These are phyloP conservation scores for Bergia sp. DNA, from an alignment of 92 coral and sea anemone species.

Conservation along the genomic window DNA sequence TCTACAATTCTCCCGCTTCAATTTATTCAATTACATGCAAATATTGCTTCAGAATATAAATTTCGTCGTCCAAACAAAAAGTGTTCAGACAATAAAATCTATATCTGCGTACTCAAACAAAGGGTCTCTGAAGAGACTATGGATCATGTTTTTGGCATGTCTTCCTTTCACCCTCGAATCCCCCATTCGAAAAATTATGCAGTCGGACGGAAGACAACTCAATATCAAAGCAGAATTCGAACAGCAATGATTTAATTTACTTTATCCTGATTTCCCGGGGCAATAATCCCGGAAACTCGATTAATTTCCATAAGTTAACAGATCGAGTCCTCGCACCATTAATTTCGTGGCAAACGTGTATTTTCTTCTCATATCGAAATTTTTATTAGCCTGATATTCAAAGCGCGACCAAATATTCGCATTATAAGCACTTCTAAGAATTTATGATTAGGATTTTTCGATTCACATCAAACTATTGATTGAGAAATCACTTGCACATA, in stretches of 20 bases:
- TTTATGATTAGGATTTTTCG: neutral
- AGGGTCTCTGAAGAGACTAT: slow-evolving; percentile 15
- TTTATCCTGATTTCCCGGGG: neutral
- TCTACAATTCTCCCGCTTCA: neutral
- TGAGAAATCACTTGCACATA: slow-evolving; percentile 1
- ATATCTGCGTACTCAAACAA: neutral
- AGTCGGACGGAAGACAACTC: slow-evolving; percentile 22
- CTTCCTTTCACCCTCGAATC: slow-evolving; percentile 5
- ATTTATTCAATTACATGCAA: slow-evolving; percentile 27
- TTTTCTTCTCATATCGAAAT: neutral
- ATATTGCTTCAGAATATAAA: slow-evolving; percentile 18
- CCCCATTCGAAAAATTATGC: neutral
- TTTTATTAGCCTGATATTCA: neutral
- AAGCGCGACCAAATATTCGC: neutral
- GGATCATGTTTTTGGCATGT: neutral
- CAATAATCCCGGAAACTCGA: neutral
- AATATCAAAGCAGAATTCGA: neutral
- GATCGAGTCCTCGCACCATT: slow-evolving; percentile 11
- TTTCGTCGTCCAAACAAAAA: slow-evolving; percentile 15
- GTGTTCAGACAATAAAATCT: slow-evolving; percentile 26
- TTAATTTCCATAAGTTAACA: slow-evolving; percentile 37
- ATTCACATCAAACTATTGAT: neutral
- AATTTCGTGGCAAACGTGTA: neutral
- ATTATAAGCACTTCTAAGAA: neutral
- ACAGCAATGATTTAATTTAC: neutral